Conservation (phyloP, 2,888 invertebrate species). For the Macrosiphum euphorbiae region DNA sequence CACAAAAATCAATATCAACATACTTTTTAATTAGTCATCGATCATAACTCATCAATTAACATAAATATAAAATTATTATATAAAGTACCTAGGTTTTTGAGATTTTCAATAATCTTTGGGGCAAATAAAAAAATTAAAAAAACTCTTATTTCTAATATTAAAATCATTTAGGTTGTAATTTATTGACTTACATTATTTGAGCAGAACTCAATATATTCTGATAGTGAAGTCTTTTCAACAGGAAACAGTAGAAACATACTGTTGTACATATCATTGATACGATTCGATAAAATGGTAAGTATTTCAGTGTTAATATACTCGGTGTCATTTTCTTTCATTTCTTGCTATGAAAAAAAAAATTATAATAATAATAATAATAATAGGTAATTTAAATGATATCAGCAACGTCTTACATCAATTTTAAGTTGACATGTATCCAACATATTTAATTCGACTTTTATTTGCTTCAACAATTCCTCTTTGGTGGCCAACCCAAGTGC, state of each 20-base stretch:
- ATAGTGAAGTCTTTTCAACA: conserved; percentile 40
- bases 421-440: conserved; percentile 51
- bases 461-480: conserved; percentile 42
- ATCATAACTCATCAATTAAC: too few species aligned
- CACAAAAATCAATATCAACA: too few species aligned
- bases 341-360: conserved; percentile 16
- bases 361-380: neutral
- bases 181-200: conserved; percentile 48
- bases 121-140: too few species aligned
- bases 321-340: conserved; percentile 46
- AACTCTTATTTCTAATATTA: neutral
- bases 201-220: conserved; percentile 48
- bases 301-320: conserved; percentile 47
- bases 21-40: too few species aligned
- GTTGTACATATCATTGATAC: conserved; percentile 49
- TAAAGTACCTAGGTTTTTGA: too few species aligned
- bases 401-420: conserved; percentile 14
- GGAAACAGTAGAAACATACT: conserved; percentile 47
- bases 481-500: conserved; percentile 16
- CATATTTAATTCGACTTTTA: conserved; percentile 45
- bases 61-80: too few species aligned
- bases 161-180: neutral
- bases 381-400: neutral
- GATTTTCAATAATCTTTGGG: too few species aligned
- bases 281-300: conserved; percentile 43